phyloP scores from a whole-genome alignment of 1,140 invertebrate species.

The Kradibia gibbosae region DNA sequence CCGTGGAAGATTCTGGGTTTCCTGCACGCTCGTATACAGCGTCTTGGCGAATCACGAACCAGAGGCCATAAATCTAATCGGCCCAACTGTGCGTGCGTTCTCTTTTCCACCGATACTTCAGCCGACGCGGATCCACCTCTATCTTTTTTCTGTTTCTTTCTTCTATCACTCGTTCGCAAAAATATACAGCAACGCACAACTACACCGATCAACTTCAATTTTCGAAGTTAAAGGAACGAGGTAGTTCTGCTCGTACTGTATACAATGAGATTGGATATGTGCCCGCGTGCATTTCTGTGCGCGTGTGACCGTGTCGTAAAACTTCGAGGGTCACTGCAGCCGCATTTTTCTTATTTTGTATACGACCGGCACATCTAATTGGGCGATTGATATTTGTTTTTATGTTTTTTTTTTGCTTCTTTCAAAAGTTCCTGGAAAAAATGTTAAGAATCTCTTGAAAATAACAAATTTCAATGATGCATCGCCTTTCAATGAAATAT shows the following conservation, averaged over 20 bases:
- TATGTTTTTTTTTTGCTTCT: conserved; percentile 43
- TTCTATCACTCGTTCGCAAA: neutral
- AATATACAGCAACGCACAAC: too few species aligned
- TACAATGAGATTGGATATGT: neutral
- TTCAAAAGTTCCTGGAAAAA: conserved; percentile 31
- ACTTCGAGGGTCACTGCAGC: conserved; percentile 24
- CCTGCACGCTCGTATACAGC: conserved; percentile 36
- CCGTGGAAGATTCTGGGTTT: conserved; percentile 48
- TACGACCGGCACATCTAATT: conserved; percentile 43
- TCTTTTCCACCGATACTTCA: conserved; percentile 49
- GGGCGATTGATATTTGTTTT: conserved; percentile 48
- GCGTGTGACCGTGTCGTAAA: conserved; percentile 11
- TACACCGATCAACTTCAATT: conserved; percentile 3
- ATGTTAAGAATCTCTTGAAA: conserved; percentile 34
- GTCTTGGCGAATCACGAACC: conserved; percentile 47
- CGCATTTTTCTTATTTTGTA: conserved; percentile 34
- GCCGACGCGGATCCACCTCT: conserved; percentile 36
- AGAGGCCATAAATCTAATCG: conserved; percentile 59
- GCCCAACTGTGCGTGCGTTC: conserved; percentile 36
- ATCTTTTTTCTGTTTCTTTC: conserved; percentile 4
- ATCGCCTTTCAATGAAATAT: conserved; percentile 35
- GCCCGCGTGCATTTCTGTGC: neutral
- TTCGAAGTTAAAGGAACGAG: conserved; percentile 7
- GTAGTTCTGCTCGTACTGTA: conserved; percentile 4
- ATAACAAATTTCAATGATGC: conserved; percentile 55